Conservation (phyloP, 2,888 invertebrate genomes). For the Bombylius major region DNA sequence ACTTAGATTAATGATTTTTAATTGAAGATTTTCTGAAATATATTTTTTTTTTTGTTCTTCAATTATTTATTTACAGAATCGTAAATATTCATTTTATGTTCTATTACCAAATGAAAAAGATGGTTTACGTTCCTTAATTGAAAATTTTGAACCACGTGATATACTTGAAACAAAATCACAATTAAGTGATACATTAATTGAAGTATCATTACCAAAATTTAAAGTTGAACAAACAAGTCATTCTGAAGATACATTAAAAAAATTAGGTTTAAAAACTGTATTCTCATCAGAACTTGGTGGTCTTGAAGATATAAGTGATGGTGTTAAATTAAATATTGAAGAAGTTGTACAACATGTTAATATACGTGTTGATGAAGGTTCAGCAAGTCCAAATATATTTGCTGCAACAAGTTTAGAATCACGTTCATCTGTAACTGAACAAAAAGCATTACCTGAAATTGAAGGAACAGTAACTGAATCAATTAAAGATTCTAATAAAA, state of each 20-base stretch:
- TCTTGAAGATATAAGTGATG: conserved; percentile 44
- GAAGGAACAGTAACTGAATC: conserved; percentile 24
- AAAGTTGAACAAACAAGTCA: conserved; percentile 51
- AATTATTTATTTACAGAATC: conserved; percentile 38
- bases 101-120: conserved; percentile 46
- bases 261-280: conserved; percentile 46
- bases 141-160: conserved; percentile 40
- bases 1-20: too few relatives aligned
- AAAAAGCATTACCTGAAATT: background rate
- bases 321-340: conserved; percentile 49
- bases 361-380: conserved; percentile 47
- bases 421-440: background rate
- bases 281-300: conserved; percentile 46
- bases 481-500: conserved; percentile 15
- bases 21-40: background rate
- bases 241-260: conserved; percentile 43
- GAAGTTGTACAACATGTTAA: conserved; percentile 54
- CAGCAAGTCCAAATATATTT: conserved; percentile 35
- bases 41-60: background rate
- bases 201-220: conserved; percentile 46
- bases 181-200: conserved; percentile 29
- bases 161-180: conserved; percentile 10
- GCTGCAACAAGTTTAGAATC: background rate
- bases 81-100: conserved; percentile 44
- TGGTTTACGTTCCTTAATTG: conserved; percentile 43